These are phyloP conservation scores for Percopsis omiscomaycus DNA, from an alignment of 2,797 vertebrate genomes.

Conservation along the genomic window DNA sequence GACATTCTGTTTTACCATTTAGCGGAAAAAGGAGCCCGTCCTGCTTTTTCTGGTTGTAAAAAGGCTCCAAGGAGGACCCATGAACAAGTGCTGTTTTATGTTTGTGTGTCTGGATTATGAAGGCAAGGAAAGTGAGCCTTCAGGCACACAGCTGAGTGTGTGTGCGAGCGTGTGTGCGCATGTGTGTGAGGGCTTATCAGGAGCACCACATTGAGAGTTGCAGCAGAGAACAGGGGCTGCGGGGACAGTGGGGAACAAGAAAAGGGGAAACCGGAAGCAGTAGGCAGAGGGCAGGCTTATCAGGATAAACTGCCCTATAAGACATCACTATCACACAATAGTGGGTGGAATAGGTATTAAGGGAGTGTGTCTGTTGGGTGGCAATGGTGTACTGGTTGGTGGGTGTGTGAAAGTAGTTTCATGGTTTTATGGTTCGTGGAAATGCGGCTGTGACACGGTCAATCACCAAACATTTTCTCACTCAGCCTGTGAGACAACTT, in stretches of 20 bases:
- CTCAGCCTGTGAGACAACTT: not conserved
- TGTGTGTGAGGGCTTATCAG: constrained; percentile 7
- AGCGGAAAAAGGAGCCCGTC: not conserved
- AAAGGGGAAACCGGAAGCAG: not conserved
- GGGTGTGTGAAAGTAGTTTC: too few relatives aligned
- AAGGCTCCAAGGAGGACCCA: too few relatives aligned
- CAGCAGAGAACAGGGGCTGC: not conserved
- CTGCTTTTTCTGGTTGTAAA: too few relatives aligned
- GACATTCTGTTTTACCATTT: not conserved
- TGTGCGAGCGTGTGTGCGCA: constrained; percentile 2
- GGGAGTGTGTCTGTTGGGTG: too few relatives aligned
- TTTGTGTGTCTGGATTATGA: too few relatives aligned
- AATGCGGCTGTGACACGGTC: not conserved
- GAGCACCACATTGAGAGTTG: not conserved
- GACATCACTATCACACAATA: not conserved
- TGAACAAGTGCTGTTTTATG: too few relatives aligned
- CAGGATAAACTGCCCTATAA: not conserved
- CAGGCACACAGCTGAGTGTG: not conserved
- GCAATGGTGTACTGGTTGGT: too few relatives aligned
- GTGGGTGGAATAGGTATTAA: too few relatives aligned
- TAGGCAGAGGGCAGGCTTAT: not conserved
- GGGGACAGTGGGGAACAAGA: not conserved
- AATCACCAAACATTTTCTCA: not conserved
- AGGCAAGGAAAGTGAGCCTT: not conserved
- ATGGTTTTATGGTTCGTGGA: too few relatives aligned